Evolutionary conservation across 2,113 vertebrate genomes (phyloP).

Genomic region (Phyllostomus hastatus): DNA sequence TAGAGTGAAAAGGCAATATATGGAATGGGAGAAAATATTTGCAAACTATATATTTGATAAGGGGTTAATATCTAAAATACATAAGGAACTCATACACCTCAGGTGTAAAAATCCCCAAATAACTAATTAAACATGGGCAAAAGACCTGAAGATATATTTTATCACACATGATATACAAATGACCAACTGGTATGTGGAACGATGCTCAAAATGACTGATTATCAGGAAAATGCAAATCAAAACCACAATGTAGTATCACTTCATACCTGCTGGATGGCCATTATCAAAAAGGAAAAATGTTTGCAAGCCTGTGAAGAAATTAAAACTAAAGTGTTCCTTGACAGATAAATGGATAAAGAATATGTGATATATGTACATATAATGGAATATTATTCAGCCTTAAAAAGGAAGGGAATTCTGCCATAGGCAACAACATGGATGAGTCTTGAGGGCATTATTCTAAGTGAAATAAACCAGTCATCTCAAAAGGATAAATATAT

Average conservation of each 20-base stretch:
- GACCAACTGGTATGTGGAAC: not conserved
- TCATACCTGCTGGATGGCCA: not conserved
- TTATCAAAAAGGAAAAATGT: not conserved
- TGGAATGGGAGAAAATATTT: not conserved
- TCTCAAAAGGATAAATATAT: not conserved
- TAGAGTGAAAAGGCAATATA: not conserved
- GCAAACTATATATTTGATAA: not conserved
- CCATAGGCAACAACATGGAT: not conserved
- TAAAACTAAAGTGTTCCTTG: not conserved
- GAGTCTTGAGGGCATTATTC: not conserved
- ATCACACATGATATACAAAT: not conserved
- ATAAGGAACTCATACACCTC: not conserved
- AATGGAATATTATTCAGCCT: not conserved
- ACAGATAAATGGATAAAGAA: not conserved
- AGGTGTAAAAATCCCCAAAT: not conserved
- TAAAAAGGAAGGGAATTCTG: not conserved
- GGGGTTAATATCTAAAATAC: not conserved
- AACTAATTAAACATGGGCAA: not conserved
- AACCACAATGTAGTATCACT: not conserved
- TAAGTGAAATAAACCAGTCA: not conserved
- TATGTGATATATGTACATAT: not conserved
- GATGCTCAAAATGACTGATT: not conserved
- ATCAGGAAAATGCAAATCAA: not conserved
- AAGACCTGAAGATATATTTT: not conserved
- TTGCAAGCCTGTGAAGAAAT: not conserved